Evolutionary conservation across 2,113 vertebrate species (phyloP), one percentile per base, ranked within the genome.

Genomic region (Gymnarchus niloticus): DNA sequence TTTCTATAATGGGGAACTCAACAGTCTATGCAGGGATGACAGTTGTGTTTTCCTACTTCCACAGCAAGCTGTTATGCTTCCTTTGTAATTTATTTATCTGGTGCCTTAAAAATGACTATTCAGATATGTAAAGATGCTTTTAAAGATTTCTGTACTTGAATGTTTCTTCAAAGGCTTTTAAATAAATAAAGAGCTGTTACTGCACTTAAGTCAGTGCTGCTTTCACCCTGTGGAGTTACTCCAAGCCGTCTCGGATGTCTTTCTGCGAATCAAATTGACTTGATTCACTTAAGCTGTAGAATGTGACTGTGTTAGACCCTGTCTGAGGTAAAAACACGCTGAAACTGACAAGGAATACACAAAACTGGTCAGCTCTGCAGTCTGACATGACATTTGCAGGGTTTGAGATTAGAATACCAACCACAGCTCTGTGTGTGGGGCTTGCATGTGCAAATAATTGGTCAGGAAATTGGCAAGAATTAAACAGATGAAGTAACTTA

Each of bases 41-140:
- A n/a, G 21, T 89, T 88, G 59, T 51, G 59, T 51, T 51, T 59
- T 54, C 59, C 48, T 88, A 17, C n/a, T 76, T 80, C 78, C 37
- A 69, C 56, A 23, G 25, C 73, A 21, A 10, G 46, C 59, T 37
- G 28, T 3, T 83, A 87, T 88, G 84, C 90, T 89, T 92, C 89
- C 37, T 90, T 88, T 91, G 85, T 87, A 89, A 73, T 92, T 93
- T 90, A 92, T 94, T 94, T 93, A 94, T 94, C 90, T 92, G 91
- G 96, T 97, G 96, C 96, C 96, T 97, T 97, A 96, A 86, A 87
- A 95, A 86, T 84, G 69, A 81, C 83, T 83, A 88, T 87, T 54
- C 69, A 80, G 25, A 82, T 46, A 85, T 56, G 81, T 82, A 57
- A 44, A 86, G 85, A 85, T 19, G 73, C 84, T 87, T 85, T 86